A percentile compares a stretch with the other conserved stretches of the same genome.
Conservation (phyloP, 2,888 invertebrate species). For the Epicampocera succincta region DNA sequence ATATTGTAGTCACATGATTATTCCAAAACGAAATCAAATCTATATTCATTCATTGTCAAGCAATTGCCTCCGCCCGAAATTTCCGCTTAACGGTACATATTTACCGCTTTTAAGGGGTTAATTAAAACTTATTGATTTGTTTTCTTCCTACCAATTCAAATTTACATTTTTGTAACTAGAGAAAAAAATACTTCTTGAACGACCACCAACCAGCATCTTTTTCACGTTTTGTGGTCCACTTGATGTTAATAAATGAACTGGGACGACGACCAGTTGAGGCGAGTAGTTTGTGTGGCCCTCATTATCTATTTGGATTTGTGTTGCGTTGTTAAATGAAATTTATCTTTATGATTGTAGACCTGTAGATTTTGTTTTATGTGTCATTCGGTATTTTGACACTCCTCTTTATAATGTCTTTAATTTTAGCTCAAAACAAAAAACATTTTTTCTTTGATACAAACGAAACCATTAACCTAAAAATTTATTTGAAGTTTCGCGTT, state of each 20-base stretch:
- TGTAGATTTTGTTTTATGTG: slow-evolving; percentile 22
- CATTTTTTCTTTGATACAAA: background rate
- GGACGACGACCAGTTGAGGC: background rate
- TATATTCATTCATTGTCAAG: too few relatives aligned
- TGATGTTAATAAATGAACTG: slow-evolving; percentile 15
- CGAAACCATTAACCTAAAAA: too few relatives aligned
- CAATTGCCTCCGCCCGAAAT: too few relatives aligned
- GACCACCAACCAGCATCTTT: slow-evolving; percentile 57
- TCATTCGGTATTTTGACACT: slow-evolving; percentile 50
- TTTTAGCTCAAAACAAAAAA: background rate
- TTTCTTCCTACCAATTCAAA: slow-evolving; percentile 27
- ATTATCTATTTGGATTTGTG: slow-evolving; percentile 46
- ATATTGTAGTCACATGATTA: too few relatives aligned
- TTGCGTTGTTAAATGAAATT: slow-evolving; percentile 70
- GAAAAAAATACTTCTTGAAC: background rate
- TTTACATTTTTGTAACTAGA: slow-evolving; percentile 2
- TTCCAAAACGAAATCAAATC: too few relatives aligned
- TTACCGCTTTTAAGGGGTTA: slow-evolving; percentile 32
- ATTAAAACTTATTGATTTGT: slow-evolving; percentile 10
- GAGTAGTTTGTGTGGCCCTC: slow-evolving; percentile 51
- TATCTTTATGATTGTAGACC: slow-evolving; percentile 62
- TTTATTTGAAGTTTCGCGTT: too few relatives aligned
- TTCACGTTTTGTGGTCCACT: background rate
- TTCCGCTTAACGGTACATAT: background rate
- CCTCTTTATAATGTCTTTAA: slow-evolving; percentile 47